Conservation (phyloP, 1,140 invertebrate species). For the Sinella curviseta region DNA sequence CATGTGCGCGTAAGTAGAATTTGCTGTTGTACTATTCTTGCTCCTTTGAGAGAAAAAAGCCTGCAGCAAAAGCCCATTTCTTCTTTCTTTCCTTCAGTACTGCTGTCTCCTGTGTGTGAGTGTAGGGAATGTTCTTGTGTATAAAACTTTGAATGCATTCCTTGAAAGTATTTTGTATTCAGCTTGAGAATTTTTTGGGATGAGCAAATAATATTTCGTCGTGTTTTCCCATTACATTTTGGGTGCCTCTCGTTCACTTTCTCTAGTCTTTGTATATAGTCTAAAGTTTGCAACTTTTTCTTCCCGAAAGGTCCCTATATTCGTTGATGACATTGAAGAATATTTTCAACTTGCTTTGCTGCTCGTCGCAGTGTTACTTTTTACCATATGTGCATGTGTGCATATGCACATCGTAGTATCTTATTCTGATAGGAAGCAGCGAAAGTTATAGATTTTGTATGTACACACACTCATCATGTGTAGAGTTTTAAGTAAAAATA, state of each 20-base stretch:
- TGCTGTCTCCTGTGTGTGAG: too few species aligned
- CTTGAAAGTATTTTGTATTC: constrained; percentile 25
- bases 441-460: neutral
- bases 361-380: neutral
- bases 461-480: neutral
- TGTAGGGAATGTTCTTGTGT: too few species aligned
- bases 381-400: neutral
- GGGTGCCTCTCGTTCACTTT: neutral
- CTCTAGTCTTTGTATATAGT: neutral
- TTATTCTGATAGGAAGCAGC: neutral
- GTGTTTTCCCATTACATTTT: neutral
- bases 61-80: neutral
- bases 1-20: neutral
- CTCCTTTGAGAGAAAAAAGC: neutral
- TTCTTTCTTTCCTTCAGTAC: neutral
- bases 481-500: neutral
- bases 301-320: neutral
- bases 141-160: constrained; percentile 19
- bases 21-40: neutral
- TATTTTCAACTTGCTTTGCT: neutral
- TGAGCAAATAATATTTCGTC: constrained; percentile 19
- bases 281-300: neutral
- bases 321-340: neutral
- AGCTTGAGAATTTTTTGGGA: neutral
- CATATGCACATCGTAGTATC: too few species aligned